Evolutionary conservation across 2,797 vertebrate genomes (phyloP).

Genomic region (Falco columbarius): DNA sequence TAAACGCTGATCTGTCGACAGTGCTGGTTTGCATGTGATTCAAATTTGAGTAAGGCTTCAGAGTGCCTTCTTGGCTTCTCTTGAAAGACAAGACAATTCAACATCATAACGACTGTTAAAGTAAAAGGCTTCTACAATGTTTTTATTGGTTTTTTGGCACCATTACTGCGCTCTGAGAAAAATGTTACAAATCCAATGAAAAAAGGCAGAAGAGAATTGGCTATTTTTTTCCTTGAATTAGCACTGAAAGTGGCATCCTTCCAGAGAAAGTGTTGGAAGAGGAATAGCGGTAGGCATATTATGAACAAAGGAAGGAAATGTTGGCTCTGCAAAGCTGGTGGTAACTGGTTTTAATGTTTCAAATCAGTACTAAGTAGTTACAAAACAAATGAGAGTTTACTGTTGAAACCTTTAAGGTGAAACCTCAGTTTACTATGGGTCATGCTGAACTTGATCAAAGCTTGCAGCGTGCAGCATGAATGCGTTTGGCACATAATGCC

Average conservation of each 20-base stretch:
- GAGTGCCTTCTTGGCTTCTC: conserved; percentile 23
- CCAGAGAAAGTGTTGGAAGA: conserved; percentile 55
- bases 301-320: conserved; percentile 50
- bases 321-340: conserved; percentile 32
- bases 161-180: neutral
- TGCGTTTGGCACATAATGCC: neutral
- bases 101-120: conserved; percentile 13
- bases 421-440: neutral
- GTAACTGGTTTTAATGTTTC: conserved; percentile 50
- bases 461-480: neutral
- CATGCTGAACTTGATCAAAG: neutral
- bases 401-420: conserved; percentile 3
- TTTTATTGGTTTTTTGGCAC: conserved; percentile 1
- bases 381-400: conserved; percentile 39
- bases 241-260: conserved; percentile 45
- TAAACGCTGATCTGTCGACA: neutral
- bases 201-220: conserved; percentile 45
- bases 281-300: conserved; percentile 40
- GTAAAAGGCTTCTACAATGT: neutral
- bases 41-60: neutral
- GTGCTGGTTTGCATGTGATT: neutral
- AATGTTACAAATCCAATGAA: neutral
- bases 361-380: conserved; percentile 31
- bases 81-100: conserved; percentile 15
- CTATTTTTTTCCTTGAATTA: conserved; percentile 52